Conservation (phyloP, 2,113 vertebrate species). For the Zosterops pallidus region DNA sequence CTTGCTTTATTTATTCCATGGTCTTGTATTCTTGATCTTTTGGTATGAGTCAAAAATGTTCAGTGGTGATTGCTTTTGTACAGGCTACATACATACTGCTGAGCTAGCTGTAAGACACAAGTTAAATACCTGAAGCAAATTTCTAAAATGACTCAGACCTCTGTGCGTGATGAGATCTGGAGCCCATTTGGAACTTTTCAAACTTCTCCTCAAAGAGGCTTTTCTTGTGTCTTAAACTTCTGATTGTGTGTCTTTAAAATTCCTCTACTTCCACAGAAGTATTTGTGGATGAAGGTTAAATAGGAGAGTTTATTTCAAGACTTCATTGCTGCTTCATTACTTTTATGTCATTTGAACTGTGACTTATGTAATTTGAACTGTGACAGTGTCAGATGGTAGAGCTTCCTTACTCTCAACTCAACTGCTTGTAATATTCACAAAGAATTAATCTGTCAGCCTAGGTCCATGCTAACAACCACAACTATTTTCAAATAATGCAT, state of each 20-base stretch:
- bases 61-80: neutral
- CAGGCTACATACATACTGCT: neutral
- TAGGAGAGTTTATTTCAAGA: neutral
- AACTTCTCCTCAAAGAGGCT: neutral
- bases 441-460: neutral
- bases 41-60: neutral
- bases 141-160: rapidly evolving
- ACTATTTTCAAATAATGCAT: neutral
- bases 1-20: neutral
- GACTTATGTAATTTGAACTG: neutral
- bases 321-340: neutral
- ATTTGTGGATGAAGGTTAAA: neutral
- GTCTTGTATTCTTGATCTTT: neutral
- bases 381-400: neutral
- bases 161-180: neutral
- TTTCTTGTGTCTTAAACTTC: neutral
- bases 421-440: neutral
- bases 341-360: neutral
- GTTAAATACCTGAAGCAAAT: neutral
- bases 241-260: neutral
- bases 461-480: neutral
- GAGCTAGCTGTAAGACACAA: neutral
- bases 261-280: neutral
- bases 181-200: neutral
- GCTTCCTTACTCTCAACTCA: neutral